Percentiles rank a stretch among this genome's conserved stretches.
Evolutionary conservation across 1,140 invertebrate species (phyloP).

Genomic region (Caenorhabditis briggsae): DNA sequence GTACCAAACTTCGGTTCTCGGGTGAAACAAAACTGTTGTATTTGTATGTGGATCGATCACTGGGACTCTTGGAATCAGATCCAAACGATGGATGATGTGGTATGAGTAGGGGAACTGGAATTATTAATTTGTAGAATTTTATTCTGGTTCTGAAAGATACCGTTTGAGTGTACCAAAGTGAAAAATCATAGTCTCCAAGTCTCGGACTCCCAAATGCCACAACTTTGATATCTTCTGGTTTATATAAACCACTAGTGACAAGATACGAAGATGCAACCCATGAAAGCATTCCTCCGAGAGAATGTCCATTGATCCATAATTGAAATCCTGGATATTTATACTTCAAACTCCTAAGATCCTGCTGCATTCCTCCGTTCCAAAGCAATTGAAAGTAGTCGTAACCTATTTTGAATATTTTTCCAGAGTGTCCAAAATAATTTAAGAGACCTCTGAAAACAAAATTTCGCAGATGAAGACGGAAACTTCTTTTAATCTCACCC

Average conservation of each 20-base stretch:
- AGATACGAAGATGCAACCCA: conserved; percentile 45
- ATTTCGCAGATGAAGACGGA: too few species aligned
- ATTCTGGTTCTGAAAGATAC: not conserved
- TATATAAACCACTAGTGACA: not conserved
- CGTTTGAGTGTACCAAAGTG: conserved; percentile 26
- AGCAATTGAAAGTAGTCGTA: conserved; percentile 60
- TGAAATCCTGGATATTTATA: conserved; percentile 58
- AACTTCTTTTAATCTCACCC: not conserved
- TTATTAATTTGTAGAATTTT: not conserved
- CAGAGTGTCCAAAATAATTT: not conserved
- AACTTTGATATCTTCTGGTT: conserved; percentile 34
- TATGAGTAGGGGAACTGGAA: conserved; percentile 54
- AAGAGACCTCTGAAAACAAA: not conserved
- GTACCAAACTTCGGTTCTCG: conserved; percentile 56
- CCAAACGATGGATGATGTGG: conserved; percentile 39
- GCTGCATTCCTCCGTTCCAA: conserved; percentile 65
- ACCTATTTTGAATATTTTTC: conserved; percentile 29
- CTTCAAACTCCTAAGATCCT: conserved; percentile 57
- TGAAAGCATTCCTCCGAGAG: conserved; percentile 51
- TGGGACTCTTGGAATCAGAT: conserved; percentile 34
- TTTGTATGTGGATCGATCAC: conserved; percentile 41
- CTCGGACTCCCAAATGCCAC: conserved; percentile 33
- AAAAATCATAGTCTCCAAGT: conserved; percentile 41
- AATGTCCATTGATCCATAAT: conserved; percentile 59
- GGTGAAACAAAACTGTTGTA: conserved; percentile 55